Percentiles rank a stretch among this genome's conserved stretches.
phyloP scores from a whole-genome alignment of 1,140 invertebrate genomes.

The Rhagoletis pomonella region DNA sequence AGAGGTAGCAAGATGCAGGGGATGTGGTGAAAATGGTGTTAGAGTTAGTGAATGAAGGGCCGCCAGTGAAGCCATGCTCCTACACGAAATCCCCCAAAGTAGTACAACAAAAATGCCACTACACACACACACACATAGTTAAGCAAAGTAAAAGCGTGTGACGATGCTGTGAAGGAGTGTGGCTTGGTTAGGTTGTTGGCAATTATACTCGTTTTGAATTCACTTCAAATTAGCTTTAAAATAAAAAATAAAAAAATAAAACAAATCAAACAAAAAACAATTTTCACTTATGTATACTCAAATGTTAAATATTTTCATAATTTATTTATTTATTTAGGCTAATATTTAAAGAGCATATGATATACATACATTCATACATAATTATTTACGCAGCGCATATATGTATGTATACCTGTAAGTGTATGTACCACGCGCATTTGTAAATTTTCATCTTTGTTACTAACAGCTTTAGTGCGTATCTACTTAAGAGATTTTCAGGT shows the following conservation, averaged over 20 bases:
- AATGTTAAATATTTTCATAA: slow-evolving; percentile 39
- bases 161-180: background rate
- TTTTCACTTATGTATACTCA: slow-evolving; percentile 44
- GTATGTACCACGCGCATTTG: slow-evolving; percentile 10
- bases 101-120: no score
- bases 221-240: slow-evolving; percentile 52
- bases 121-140: no score
- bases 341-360: slow-evolving; percentile 30
- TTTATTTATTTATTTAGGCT: slow-evolving; percentile 37
- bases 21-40: background rate
- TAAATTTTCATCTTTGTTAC: slow-evolving; percentile 34
- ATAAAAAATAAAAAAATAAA: background rate
- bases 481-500: slow-evolving; percentile 2
- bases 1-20: background rate
- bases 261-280: no score
- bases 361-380: background rate
- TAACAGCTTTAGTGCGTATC: slow-evolving; percentile 13
- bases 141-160: background rate
- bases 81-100: background rate
- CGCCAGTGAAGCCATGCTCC: slow-evolving; percentile 11
- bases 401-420: slow-evolving; percentile 18
- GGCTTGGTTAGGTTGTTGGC: background rate
- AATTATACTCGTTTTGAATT: slow-evolving; percentile 51
- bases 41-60: slow-evolving; percentile 41
- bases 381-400: slow-evolving; percentile 23